Evolutionary conservation across 2,113 vertebrate genomes (phyloP).

Genomic region (Cariama cristata): DNA sequence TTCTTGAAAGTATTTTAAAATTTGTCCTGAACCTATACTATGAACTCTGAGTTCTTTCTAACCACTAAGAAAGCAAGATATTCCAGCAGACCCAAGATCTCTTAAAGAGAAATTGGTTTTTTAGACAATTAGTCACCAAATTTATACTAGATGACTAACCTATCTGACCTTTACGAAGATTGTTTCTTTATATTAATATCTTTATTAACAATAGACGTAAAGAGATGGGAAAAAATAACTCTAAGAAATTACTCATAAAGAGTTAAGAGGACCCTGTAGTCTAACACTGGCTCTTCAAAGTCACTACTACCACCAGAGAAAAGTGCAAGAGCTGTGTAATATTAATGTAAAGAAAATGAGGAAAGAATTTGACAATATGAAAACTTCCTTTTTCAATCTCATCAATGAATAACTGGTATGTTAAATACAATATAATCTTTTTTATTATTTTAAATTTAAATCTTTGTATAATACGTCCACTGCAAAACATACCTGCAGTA

Average conservation of each 20-base stretch:
- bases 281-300: background rate
- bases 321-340: background rate
- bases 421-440: background rate
- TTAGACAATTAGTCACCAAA: background rate
- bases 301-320: background rate
- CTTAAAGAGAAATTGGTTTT: background rate
- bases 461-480: background rate
- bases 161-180: background rate
- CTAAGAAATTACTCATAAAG: background rate
- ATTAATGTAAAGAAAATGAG: background rate
- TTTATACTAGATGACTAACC: background rate
- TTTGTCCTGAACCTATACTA: background rate
- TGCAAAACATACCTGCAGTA: slow-evolving; percentile 78
- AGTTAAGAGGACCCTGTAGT: background rate
- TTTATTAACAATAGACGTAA: background rate
- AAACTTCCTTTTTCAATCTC: background rate
- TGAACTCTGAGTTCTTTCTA: background rate
- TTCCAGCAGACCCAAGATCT: background rate
- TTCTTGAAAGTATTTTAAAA: background rate
- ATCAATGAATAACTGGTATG: background rate
- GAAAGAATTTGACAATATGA: background rate
- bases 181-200: background rate
- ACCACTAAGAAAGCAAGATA: background rate
- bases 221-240: background rate
- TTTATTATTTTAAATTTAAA: background rate